These are phyloP conservation scores for Melitaea cinxia DNA, from an alignment of 1,140 invertebrate species.

Conservation along the genomic window DNA sequence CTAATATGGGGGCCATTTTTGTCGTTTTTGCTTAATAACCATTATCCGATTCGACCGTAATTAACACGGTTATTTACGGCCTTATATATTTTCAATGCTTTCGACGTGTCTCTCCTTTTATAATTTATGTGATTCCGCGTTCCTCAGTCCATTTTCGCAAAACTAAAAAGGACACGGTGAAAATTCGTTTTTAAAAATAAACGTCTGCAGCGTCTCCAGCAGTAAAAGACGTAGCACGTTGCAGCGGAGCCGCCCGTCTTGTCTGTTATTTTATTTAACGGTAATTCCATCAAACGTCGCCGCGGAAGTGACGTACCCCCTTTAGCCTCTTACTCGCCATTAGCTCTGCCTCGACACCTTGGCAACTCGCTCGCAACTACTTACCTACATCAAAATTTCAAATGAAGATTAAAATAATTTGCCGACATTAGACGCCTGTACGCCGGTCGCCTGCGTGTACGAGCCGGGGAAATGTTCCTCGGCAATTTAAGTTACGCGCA, in stretches of 20 bases:
- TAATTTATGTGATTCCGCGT: not conserved
- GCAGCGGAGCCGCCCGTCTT: not conserved
- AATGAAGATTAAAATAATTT: conserved; percentile 17
- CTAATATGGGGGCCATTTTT: not conserved
- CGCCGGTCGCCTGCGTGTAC: conserved; percentile 1
- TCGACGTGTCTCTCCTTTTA: not conserved
- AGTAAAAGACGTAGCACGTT: not conserved
- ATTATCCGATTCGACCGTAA: too few relatives aligned
- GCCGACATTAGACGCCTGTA: conserved; percentile 2
- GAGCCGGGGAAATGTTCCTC: not conserved
- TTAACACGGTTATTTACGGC: too few relatives aligned
- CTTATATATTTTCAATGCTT: not conserved
- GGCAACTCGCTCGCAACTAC: conserved; percentile 8
- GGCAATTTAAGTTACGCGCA: conserved; percentile 10
- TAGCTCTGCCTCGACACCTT: conserved; percentile 10
- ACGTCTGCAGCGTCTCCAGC: not conserved
- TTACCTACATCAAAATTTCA: conserved; percentile 19
- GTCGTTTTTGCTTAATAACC: not conserved
- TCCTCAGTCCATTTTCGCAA: not conserved
- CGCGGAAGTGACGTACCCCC: conserved; percentile 1
- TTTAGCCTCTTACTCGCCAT: too few relatives aligned
- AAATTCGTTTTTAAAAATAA: not conserved
- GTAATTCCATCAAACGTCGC: conserved; percentile 13
- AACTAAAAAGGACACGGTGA: not conserved
- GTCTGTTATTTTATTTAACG: conserved; percentile 7